These are phyloP conservation scores for Chrysopilus asiliformis DNA, from an alignment of 2,888 invertebrate genomes.

Conservation along the genomic window DNA sequence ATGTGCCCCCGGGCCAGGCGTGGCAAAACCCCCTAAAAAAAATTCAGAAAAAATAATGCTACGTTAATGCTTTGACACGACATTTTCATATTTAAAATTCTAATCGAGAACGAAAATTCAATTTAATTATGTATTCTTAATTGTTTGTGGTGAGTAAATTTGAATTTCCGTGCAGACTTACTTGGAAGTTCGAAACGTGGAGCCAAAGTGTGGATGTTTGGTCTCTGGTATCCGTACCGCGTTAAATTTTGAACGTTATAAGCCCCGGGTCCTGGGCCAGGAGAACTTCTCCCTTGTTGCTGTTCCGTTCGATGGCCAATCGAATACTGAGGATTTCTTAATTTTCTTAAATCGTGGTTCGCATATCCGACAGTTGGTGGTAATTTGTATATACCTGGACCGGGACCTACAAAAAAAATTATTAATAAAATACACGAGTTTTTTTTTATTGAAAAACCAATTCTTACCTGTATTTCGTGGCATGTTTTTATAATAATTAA, in stretches of 20 bases:
- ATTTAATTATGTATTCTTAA: background rate
- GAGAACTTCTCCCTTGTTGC: constrained; percentile 9
- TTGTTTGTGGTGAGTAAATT: too few relatives aligned
- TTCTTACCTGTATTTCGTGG: too few relatives aligned
- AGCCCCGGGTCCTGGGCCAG: constrained; percentile 30
- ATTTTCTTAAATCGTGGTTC: constrained; percentile 42
- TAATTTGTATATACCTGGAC: constrained; percentile 44
- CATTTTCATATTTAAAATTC: background rate
- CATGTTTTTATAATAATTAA: too few relatives aligned
- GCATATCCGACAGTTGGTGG: constrained; percentile 44
- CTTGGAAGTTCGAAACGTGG: too few relatives aligned
- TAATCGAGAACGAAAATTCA: background rate
- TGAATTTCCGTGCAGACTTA: background rate
- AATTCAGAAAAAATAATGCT: constrained; percentile 1
- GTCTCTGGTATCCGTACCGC: constrained; percentile 25
- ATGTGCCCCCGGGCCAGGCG: constrained; percentile 31
- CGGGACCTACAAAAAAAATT: constrained; percentile 48
- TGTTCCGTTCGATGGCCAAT: constrained; percentile 25
- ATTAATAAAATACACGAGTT: too few relatives aligned
- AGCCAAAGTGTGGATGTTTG: too few relatives aligned
- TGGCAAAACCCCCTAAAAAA: constrained; percentile 22
- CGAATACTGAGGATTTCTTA: constrained; percentile 37
- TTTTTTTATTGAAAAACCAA: too few relatives aligned
- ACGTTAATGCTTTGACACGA: background rate
- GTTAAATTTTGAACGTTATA: constrained; percentile 25